Base-by-base conservation (phyloP, 2,888 invertebrate genomes). In the Metopia argyrocephala region DNA sequence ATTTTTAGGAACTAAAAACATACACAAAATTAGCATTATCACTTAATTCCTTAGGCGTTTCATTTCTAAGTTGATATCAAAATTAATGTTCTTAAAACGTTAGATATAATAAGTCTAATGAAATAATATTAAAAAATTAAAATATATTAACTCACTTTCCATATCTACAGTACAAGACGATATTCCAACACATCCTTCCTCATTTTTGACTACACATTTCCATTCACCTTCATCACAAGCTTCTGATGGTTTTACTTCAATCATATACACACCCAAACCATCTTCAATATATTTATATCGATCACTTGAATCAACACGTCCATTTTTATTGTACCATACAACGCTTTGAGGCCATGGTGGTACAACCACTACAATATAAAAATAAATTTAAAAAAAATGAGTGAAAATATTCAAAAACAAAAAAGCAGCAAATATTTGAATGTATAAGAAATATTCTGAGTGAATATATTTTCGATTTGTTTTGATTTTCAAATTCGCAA, bases 161-260 rank as follows among this genome's bases (percentile, higher is more conserved):
- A 96, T 95, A 82, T 93, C 92, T 70, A 96, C 93, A 80, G 92
- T 92, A 88, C 95, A 94, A 4, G 94, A 93, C 27, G 95, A 93
- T 80, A 96, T 95, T 78, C 95, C 95, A 83, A 94, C 94, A 82
- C 93, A 93, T 66, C 95, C 95, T 54, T 94, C 94, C 15, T 92
- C 91, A 87, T 94, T 96, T 18, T 94, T 94, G 6, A 96, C 96
- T 12, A 96, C 95, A 87, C 96, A 96, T 89, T 96, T 96, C 96
- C 96, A 96, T 88, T 96, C 96, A 18, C 97, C 97, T 85, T 96
- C 96, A 87, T 97, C 96, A 52, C 93, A 92, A 83, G 95, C 94
- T 90, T 96, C 96, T 0, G 95, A 93, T 0, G 94, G 93, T 83
- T 93, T 93, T 5, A 96, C 93, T 89, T 96, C 94, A 69, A 97